Conservation (phyloP, 2,797 vertebrate genomes). For the Discoglossus pictus region DNA sequence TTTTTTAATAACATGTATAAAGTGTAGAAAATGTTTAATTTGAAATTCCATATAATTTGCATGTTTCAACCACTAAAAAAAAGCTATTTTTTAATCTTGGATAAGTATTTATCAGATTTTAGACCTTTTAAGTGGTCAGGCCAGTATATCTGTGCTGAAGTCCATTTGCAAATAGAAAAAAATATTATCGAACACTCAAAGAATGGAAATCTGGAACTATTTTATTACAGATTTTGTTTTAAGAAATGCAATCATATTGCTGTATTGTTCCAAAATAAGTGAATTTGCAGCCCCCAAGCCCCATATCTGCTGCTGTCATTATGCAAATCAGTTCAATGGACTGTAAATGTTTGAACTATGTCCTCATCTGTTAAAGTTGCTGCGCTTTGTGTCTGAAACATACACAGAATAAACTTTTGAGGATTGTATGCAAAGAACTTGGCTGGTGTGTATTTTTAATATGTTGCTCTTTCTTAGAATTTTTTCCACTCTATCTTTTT, state of each 20-base stretch:
- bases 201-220: no score
- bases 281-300: no score
- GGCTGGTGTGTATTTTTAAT: conserved; percentile 25
- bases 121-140: no score
- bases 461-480: conserved; percentile 12
- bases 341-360: neutral
- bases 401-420: conserved; percentile 27
- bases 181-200: no score
- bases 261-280: neutral
- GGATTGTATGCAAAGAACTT: conserved; percentile 29
- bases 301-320: no score
- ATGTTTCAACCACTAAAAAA: conserved; percentile 15
- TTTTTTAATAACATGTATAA: conserved; percentile 20
- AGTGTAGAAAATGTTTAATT: neutral
- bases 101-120: no score
- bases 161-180: no score
- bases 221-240: no score
- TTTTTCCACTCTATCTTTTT: no score
- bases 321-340: no score
- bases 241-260: neutral
- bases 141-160: no score
- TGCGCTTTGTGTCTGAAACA: conserved; percentile 29
- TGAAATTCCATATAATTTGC: conserved; percentile 9
- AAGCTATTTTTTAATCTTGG: neutral
- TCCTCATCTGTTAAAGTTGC: neutral